Percentiles rank a stretch among this genome's conserved stretches.
Conservation (phyloP, 2,888 invertebrate species). For the Tenthredo mesomela region DNA sequence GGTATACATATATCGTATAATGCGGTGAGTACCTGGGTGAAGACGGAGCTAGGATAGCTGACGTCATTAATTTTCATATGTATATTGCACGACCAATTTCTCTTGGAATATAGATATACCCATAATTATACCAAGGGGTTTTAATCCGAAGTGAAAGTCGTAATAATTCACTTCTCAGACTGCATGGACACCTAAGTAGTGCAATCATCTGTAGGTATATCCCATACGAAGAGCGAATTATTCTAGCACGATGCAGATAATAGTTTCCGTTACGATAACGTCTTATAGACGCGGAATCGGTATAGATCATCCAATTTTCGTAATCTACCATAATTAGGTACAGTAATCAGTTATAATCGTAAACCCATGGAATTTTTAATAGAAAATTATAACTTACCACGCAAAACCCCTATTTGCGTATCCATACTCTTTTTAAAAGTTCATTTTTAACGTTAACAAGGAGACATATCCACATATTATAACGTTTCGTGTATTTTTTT, state of each 20-base stretch:
- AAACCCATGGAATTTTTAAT: neutral
- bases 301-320: constrained; percentile 14
- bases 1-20: neutral
- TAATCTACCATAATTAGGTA: constrained; percentile 28
- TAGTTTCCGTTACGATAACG: constrained; percentile 30
- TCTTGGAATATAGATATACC: constrained; percentile 1
- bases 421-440: neutral
- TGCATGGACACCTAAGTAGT: constrained; percentile 38
- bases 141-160: constrained; percentile 45
- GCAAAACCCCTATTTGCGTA: neutral
- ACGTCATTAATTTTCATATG: constrained; percentile 45
- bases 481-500: no score
- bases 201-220: constrained; percentile 32
- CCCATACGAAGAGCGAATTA: constrained; percentile 8
- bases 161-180: constrained; percentile 46
- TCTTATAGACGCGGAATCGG: neutral
- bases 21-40: constrained; percentile 2
- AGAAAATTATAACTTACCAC: neutral
- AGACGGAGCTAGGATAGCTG: constrained; percentile 21
- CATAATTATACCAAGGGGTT: constrained; percentile 34
- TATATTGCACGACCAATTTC: constrained; percentile 42
- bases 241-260: constrained; percentile 31
- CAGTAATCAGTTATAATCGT: constrained; percentile 8
- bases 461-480: no score
- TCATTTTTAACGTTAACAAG: neutral